Conservation (phyloP, 1,140 invertebrate genomes). For the Apolygus lucorum region DNA sequence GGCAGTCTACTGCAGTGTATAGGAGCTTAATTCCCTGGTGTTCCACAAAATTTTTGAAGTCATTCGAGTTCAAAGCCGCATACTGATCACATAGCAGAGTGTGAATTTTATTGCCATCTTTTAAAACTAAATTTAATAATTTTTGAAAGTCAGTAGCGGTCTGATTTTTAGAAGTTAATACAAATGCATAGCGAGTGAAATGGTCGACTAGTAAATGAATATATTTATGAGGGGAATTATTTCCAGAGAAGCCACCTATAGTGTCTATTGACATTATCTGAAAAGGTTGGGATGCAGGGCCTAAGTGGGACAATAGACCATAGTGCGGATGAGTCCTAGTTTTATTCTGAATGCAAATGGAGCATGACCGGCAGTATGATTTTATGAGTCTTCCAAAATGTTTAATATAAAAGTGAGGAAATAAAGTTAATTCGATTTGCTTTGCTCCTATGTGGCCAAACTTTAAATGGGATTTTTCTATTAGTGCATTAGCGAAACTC, state of each 20-base stretch:
- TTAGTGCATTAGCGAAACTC: slow-evolving; percentile 20
- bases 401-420: slow-evolving; percentile 31
- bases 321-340: slow-evolving; percentile 1
- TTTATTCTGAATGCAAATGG: slow-evolving; percentile 33
- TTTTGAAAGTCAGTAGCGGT: neutral
- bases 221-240: slow-evolving; percentile 32
- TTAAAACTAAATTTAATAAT: neutral
- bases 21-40: neutral
- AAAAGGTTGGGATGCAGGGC: slow-evolving; percentile 32
- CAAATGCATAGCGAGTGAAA: slow-evolving; percentile 31
- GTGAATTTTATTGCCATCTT: neutral
- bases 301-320: slow-evolving; percentile 9
- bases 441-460: neutral
- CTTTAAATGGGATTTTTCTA: slow-evolving; percentile 11
- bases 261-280: slow-evolving; percentile 37
- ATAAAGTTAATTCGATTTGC: neutral
- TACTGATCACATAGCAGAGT: neutral
- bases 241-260: slow-evolving; percentile 32
- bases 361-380: slow-evolving; percentile 35
- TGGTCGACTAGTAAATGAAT: slow-evolving; percentile 33
- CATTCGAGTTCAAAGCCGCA: neutral
- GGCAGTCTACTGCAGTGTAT: neutral
- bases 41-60: neutral
- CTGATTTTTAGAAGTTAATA: slow-evolving; percentile 28
- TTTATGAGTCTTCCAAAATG: slow-evolving; percentile 28